Base-by-base conservation (phyloP, 2,797 vertebrate genomes). In the Sebastes taczanowskii region DNA sequence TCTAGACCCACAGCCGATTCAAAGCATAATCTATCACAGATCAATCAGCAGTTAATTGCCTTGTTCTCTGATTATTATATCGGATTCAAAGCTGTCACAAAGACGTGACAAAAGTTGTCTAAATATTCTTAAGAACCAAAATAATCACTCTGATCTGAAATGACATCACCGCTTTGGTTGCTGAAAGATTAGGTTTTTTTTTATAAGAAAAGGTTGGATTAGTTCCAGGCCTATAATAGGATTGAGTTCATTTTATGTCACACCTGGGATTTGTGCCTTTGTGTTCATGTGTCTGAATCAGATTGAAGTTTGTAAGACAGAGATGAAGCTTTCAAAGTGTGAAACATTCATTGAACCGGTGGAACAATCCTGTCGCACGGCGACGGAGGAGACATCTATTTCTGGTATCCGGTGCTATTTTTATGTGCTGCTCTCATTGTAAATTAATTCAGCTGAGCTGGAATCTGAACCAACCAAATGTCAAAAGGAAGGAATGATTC, bases 371-470 rank as follows among this genome's bases (percentile, higher is more conserved):
- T 80, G 75, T 85, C 73, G 1, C 66, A 78, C 18, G 6, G 34
- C 38, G 30, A 80, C 35, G 14, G 67, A 87, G 65, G 77, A 78
- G 32, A 76, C 16, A 6, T 88, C 88, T 95, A 93, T 94, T 93
- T 92, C 75, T 87, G 78, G 90, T 38, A 63, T 62, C 74, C 0
- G 66, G 32, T 55, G 74, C 86, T 93, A 93, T 91, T 92, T 94
- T 89, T 92, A 81, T 16, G 29, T 29, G 52, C 76, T 58, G 63
- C 64, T 84, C 82, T 69, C 67, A 69, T 75, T 84, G 58, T 82
- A 77, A 88, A 89, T 87, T 55, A 61, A 89, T 89, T 84, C 81
- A 84, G 74, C 62, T 46, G 59, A 72, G 56, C 59, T 49, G 35
- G 61, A 81, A 85, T 75, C 35, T 77, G 68, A 71, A 77, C 18